Evolutionary conservation across 2,113 vertebrate genomes (phyloP).

Genomic region (Sarotherodon lohbergeri): DNA sequence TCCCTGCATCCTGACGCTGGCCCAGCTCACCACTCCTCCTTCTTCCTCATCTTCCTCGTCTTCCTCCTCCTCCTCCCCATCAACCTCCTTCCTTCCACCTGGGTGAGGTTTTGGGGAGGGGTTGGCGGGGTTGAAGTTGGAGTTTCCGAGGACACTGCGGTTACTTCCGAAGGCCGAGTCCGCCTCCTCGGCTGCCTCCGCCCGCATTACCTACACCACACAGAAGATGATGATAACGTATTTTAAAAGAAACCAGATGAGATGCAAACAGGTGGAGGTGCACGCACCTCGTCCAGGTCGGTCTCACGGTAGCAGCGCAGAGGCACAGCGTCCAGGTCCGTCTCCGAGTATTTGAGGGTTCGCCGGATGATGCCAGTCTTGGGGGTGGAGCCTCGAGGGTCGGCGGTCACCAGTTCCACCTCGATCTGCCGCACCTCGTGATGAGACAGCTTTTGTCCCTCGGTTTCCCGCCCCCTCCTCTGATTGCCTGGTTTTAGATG

Average conservation of each 20-base stretch:
- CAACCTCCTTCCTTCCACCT: neutral
- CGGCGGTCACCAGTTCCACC: conserved; percentile 75
- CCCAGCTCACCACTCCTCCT: conserved; percentile 77
- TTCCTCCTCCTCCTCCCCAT: neutral
- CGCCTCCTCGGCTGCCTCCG: conserved; percentile 72
- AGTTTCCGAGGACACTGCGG: conserved; percentile 74
- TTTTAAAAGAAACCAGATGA: accelerated
- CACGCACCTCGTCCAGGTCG: conserved; percentile 86
- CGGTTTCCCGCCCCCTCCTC: neutral
- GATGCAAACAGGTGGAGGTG: accelerated
- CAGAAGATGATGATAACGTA: neutral
- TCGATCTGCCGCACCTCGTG: conserved; percentile 77
- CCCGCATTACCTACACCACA: conserved; percentile 56
- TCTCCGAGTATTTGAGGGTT: conserved; percentile 89
- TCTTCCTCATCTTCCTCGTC: conserved; percentile 68
- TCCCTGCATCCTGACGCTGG: conserved; percentile 69
- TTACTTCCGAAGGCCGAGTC: conserved; percentile 87
- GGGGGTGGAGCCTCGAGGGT: conserved; percentile 7
- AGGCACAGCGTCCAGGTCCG: conserved; percentile 89
- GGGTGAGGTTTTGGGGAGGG: neutral
- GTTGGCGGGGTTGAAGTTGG: conserved; percentile 42
- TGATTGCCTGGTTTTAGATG: conserved; percentile 5
- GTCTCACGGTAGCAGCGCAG: conserved; percentile 92
- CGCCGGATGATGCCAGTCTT: conserved; percentile 74
- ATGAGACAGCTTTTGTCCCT: conserved; percentile 17